Conservation (phyloP, 1,140 invertebrate genomes). For the Pseudoatta argentina region DNA sequence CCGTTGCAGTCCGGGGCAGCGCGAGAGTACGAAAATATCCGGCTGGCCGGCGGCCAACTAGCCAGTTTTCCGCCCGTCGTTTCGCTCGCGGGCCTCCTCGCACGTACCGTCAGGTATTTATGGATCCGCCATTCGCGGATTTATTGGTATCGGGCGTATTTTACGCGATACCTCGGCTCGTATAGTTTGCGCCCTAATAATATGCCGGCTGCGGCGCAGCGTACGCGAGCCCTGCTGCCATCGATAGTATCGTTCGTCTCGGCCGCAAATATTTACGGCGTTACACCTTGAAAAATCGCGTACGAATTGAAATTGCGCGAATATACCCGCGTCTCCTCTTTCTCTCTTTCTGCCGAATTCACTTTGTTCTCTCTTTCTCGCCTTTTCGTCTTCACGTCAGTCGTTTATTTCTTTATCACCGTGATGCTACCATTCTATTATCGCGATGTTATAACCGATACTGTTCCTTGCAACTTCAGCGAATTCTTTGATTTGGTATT, state of each 20-base stretch:
- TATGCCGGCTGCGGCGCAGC: constrained; percentile 47
- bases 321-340: background rate
- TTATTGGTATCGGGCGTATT: constrained; percentile 79
- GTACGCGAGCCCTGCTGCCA: constrained; percentile 10
- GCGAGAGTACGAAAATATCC: constrained; percentile 79
- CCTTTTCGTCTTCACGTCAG: background rate
- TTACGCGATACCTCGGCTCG: constrained; percentile 63
- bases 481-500: background rate
- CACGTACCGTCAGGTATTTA: constrained; percentile 77
- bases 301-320: background rate
- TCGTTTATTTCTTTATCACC: constrained; percentile 35
- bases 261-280: constrained; percentile 54
- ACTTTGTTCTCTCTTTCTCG: too few relatives aligned
- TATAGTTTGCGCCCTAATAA: constrained; percentile 61
- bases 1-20: constrained; percentile 18
- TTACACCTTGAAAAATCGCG: constrained; percentile 58
- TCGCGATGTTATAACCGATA: constrained; percentile 10
- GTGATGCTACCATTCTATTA: background rate
- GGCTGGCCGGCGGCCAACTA: constrained; percentile 77
- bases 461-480: background rate
- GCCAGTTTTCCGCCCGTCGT: constrained; percentile 50
- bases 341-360: background rate
- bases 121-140: constrained; percentile 78
- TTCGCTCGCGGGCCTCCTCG: constrained; percentile 49
- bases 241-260: constrained; percentile 53